Evolutionary conservation across 2,113 vertebrate species (phyloP).

Genomic region (Spheniscus mendiculus): DNA sequence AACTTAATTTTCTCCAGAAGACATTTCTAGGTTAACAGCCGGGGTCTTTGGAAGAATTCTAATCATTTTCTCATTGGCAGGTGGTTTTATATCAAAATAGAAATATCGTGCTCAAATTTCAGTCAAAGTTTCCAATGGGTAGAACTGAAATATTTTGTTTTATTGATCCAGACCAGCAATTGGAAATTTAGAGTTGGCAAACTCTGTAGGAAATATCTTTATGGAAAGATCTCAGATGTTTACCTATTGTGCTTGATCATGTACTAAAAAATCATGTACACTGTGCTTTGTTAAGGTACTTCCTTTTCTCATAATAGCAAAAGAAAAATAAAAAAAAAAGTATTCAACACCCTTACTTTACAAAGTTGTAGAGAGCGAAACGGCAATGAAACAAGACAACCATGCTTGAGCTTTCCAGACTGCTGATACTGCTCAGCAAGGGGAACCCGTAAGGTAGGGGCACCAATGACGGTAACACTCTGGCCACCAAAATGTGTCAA

Average conservation of each 20-base stretch:
- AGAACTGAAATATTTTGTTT: neutral
- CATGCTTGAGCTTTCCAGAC: neutral
- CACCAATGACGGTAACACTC: accelerated
- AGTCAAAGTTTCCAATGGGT: neutral
- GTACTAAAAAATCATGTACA: neutral
- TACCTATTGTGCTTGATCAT: neutral
- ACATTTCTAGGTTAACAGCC: neutral
- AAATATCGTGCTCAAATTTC: neutral
- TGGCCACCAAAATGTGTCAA: neutral
- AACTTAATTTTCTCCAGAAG: neutral
- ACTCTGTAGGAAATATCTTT: neutral
- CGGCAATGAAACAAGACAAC: neutral
- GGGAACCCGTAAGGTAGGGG: neutral
- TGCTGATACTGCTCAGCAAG: neutral
- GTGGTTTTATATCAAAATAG: neutral
- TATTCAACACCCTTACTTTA: neutral
- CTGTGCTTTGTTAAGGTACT: neutral
- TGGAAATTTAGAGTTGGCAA: neutral
- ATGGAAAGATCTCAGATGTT: neutral
- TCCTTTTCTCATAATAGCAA: neutral
- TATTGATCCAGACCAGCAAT: neutral
- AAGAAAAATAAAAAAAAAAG: neutral
- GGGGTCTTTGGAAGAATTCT: neutral
- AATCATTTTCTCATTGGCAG: neutral
- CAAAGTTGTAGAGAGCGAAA: neutral